Evolutionary conservation across 2,113 vertebrate genomes (phyloP), one percentile per base, ranked within the genome.

Genomic region (Tragelaphus imberbis): DNA sequence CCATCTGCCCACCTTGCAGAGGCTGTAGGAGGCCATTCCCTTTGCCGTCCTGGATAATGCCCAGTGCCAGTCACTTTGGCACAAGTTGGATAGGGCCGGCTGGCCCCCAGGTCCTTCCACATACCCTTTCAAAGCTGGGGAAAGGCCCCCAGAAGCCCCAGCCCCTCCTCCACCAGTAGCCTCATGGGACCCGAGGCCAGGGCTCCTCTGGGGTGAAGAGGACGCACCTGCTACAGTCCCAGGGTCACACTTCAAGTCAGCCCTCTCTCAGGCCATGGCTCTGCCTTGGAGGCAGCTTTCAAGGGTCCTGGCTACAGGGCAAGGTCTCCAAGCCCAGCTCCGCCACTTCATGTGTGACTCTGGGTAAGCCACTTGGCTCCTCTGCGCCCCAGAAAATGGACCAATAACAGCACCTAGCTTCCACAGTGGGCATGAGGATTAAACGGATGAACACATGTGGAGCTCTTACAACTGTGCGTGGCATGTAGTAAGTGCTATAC

Each of bases 361-460:
- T 80, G 28, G 25, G 58, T 28, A 47, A 77, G 25, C 47, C 91
- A 77, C 36, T 14, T 25, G 49, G 63, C 28, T 53, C 40, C 53
- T 93, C 96, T 10, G 49, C 21, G 53, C 33, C 95, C 27, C 80
- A 8, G 16, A 44, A 56, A 93, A 33, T 4, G 21, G 68, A 14
- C 86, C 21, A 30, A 16, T 27, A 49, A 68, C 0, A 84, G 36
- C 10, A 49, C 8, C 61, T 28, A 49, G 19, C 44, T 51, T 23
- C 49, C 7, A 40, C 0, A 6, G 25, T 1, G 82, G 59, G 27
- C 3, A 5, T 53, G 61, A 61, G 44, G 8, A 30, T 10, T 25
- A 44, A 80, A 40, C 25, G 21, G 28, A 36, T 27, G 51, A 81
- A 61, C 4, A 75, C 0, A 8, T 6, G 63, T 23, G n/a, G 84